Base-by-base conservation (phyloP, 2,113 vertebrate species). In the Dipodomys stephensi region DNA sequence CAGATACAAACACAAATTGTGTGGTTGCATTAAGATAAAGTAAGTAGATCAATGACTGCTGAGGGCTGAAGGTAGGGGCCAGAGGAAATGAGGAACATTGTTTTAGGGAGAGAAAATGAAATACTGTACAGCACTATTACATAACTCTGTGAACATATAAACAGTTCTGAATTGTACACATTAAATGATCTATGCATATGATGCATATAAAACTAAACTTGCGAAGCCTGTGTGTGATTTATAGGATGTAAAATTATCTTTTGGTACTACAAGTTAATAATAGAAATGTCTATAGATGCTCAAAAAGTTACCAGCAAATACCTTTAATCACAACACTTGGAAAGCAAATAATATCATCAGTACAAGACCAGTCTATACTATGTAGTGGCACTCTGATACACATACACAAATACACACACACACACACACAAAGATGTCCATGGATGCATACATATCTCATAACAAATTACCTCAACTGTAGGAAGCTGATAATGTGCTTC, bases 401-500 rank as follows among this genome's bases (percentile, higher is more conserved):
- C 4, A 16, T 39, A 39, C 39, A 39, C 39, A 39, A 39, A 39
- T 39, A 39, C 39, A 39, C 39, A 39, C 39, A 39, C 35, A 39
- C 28, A 4, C 28, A 30, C 28, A n/a, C 3, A 62, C 5, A 19
- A 12, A 62, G 60, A 62, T 53, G 9, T 12, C 49, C 27, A 67
- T 7, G 7, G 65, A 22, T 25, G 22, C 27, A 67, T 67, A 28
- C 10, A 67, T 27, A 22, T 22, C 8, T 67, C 12, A 3, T 68
- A 68, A 68, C 10, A 68, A 68, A 57, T 18, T 57, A 57, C 53
- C 53, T 18, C 53, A 57, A 57, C 53, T 16, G 15, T 57, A 57
- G 15, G 53, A 87, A 92, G 64, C 2, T 12, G 6, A 90, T 83
- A 91, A 96, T 93, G 93, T 28, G 30, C 69, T 96, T 44, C 81